phyloP scores from a whole-genome alignment of 2,797 vertebrate species.

The Catharus ustulatus region DNA sequence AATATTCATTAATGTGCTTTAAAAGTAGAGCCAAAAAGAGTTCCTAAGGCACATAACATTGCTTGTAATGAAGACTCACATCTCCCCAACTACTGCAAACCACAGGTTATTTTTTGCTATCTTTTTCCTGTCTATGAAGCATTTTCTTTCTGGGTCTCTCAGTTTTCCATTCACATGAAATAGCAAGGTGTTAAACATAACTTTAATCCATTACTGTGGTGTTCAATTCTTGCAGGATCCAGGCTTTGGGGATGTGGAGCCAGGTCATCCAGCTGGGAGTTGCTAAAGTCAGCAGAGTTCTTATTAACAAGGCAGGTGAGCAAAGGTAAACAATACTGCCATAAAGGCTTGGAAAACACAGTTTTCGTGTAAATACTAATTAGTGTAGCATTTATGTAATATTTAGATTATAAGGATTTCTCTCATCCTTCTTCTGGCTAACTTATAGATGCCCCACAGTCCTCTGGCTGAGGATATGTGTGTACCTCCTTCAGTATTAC shows the following conservation, averaged over 20 bases:
- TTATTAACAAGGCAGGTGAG: neutral
- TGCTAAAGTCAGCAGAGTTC: neutral
- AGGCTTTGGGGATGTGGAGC: neutral
- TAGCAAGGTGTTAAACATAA: neutral
- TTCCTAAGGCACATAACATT: neutral
- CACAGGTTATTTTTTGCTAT: neutral
- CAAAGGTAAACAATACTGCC: neutral
- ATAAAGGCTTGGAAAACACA: neutral
- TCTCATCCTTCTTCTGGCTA: neutral
- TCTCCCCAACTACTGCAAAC: neutral
- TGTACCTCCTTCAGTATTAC: neutral
- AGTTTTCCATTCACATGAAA: neutral
- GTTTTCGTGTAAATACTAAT: neutral
- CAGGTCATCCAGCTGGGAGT: neutral
- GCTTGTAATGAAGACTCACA: neutral
- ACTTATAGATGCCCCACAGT: neutral
- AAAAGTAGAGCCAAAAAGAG: neutral
- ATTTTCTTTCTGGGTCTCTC: neutral
- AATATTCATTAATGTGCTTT: neutral
- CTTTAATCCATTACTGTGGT: neutral
- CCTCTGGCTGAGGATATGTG: neutral
- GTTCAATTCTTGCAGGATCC: neutral
- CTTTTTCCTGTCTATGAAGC: neutral
- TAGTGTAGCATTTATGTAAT: neutral
- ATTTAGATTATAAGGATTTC: neutral